Base-by-base conservation (phyloP, 2,797 vertebrate genomes). In the Sebastes itinus region DNA sequence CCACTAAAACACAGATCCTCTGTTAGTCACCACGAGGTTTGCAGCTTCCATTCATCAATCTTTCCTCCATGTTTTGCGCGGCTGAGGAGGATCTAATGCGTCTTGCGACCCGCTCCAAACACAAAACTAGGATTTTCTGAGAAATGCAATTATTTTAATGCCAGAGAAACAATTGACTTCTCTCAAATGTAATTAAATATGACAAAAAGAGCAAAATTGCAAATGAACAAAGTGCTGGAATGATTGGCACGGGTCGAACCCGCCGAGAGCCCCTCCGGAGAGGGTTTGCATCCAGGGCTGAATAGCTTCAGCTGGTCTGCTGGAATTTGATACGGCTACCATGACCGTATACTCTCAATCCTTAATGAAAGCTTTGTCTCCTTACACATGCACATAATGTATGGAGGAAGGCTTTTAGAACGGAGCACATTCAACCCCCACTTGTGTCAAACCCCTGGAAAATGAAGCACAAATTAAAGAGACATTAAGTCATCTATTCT, bases 161-260 rank as follows among this genome's bases (percentile, higher is more conserved):
- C 64, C 62, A 49, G 60, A 64, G 77, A 89, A 85, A 90, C 87
- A 88, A 83, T 86, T 70, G 73, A 74, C 72, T 89, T 81, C 78
- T 82, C 85, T 87, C 81, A 80, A 77, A 93, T 84, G 87, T 89
- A 94, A 95, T 94, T 94, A 93, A 86, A 90, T 85, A 56, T 77
- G 63, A 94, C 91, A 92, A 93, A 91, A 92, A 88, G 85, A 84
- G 68, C 71, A 72, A 89, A 92, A 89, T 87, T 89, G 77, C 71
- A 56, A 73, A 82, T 32, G 88, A 92, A 91, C 82, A 88, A 88
- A 89, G 77, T 6, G 0, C 7, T 13, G 72, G 56, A 58, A 28
- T 89, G 84, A 85, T 65, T 92, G 89, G 76, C 84, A 82, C 30
- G 78, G 23, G 69, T 18, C 74, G 68, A 83, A 84, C 78, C 83